Conservation (phyloP, 2,797 vertebrate species). For the Lutjanus campechanus region DNA sequence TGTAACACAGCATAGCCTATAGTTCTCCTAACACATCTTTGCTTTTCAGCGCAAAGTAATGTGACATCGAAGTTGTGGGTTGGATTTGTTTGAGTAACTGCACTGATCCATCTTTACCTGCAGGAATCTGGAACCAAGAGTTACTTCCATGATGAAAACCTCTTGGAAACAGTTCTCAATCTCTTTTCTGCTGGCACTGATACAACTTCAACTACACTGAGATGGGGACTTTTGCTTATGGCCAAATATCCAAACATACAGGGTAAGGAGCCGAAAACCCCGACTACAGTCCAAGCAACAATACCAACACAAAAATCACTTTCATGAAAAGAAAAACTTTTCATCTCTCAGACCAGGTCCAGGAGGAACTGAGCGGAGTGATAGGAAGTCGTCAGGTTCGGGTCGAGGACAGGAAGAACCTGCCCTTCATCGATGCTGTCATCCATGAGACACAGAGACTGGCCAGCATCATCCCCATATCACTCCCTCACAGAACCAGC, state of each 20-base stretch:
- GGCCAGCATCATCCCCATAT: slow-evolving; percentile 44
- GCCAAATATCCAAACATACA: slow-evolving; percentile 77
- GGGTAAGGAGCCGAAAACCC: slow-evolving; percentile 43
- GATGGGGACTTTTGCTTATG: slow-evolving; percentile 75
- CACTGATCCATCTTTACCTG: neutral
- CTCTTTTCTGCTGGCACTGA: slow-evolving; percentile 78
- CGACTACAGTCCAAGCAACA: accelerated
- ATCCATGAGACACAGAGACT: slow-evolving; percentile 75
- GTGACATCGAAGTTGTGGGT: neutral
- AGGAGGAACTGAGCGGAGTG: slow-evolving; percentile 64
- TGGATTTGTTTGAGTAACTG: neutral
- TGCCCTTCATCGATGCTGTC: slow-evolving; percentile 71
- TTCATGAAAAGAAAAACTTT: accelerated
- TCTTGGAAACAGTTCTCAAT: slow-evolving; percentile 33
- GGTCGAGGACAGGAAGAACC: slow-evolving; percentile 59
- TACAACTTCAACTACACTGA: slow-evolving; percentile 67
- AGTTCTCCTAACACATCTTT: no score
- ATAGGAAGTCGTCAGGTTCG: slow-evolving; percentile 50
- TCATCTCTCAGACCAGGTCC: slow-evolving; percentile 55
- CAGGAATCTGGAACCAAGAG: slow-evolving; percentile 37
- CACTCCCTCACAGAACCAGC: slow-evolving; percentile 44
- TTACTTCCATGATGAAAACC: slow-evolving; percentile 19
- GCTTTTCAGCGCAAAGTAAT: neutral
- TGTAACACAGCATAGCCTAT: no score
- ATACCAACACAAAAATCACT: neutral